phyloP scores from a whole-genome alignment of 1,140 invertebrate species.

The Leptoteleia sp. region DNA sequence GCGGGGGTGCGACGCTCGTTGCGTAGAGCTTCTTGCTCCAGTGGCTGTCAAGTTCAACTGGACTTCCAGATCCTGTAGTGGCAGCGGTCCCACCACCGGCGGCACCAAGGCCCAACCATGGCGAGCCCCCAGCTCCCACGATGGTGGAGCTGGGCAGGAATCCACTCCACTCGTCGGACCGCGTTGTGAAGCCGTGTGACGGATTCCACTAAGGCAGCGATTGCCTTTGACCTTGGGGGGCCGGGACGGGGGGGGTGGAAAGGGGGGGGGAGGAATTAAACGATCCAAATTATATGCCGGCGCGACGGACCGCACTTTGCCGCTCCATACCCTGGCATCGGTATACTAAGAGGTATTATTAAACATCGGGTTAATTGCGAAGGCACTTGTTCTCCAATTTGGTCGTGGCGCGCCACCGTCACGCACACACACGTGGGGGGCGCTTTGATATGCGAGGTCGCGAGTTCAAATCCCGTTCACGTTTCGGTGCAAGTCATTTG shows the following conservation, averaged over 20 bases:
- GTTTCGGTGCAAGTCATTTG: constrained; percentile 44
- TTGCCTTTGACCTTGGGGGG: constrained; percentile 17
- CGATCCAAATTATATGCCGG: constrained; percentile 3
- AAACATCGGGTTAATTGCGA: constrained; percentile 29
- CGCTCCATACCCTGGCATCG: constrained; percentile 17
- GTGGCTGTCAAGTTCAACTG: constrained; percentile 79
- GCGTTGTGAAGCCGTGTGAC: constrained; percentile 80
- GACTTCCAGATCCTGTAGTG: constrained; percentile 74
- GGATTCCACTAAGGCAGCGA: constrained; percentile 72
- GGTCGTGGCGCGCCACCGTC: constrained; percentile 31
- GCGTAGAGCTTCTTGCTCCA: constrained; percentile 80
- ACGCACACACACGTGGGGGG: no score
- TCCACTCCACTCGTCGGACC: constrained; percentile 81
- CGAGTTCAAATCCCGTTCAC: constrained; percentile 31
- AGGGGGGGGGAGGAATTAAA: constrained; percentile 8
- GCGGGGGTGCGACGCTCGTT: constrained; percentile 78
- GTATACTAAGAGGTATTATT: constrained; percentile 34
- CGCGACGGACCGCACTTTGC: constrained; percentile 16
- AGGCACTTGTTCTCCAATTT: constrained; percentile 37
- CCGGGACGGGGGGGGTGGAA: no score
- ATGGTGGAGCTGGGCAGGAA: constrained; percentile 81
- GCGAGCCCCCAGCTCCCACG: constrained; percentile 80
- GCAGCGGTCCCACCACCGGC: constrained; percentile 74
- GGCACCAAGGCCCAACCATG: constrained; percentile 78
- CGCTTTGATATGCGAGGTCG: constrained; percentile 34